Conservation (phyloP, 2,888 invertebrate genomes). For the Tachina grossa region DNA sequence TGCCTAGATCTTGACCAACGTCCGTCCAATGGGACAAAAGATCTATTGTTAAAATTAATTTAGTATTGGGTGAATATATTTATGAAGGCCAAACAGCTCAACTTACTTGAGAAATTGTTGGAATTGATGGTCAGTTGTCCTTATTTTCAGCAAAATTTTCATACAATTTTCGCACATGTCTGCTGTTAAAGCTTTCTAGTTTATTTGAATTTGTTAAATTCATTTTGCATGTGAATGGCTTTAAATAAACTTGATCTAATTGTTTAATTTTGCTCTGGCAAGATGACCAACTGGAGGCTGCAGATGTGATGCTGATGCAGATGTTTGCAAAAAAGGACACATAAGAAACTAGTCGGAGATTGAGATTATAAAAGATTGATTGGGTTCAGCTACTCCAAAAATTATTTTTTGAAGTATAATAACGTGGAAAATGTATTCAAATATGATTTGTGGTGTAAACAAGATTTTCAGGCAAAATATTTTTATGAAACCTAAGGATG, state of each 20-base stretch:
- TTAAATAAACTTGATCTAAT: constrained; percentile 42
- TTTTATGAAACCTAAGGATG: too few relatives aligned
- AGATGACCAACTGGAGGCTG: constrained; percentile 23
- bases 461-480: background rate
- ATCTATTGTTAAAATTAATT: constrained; percentile 19
- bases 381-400: background rate
- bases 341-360: background rate
- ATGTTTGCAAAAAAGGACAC: background rate
- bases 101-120: constrained; percentile 5
- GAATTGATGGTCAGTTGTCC: background rate
- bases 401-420: background rate
- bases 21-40: constrained; percentile 31
- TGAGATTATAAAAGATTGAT: constrained; percentile 2
- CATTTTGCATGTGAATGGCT: constrained; percentile 1
- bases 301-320: constrained; percentile 39
- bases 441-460: background rate
- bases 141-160: background rate
- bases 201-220: background rate
- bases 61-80: background rate
- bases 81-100: background rate
- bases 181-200: background rate
- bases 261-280: constrained; percentile 7
- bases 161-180: constrained; percentile 17
- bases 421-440: constrained; percentile 23
- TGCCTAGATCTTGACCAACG: constrained; percentile 48